These are phyloP conservation scores for Macaca mulatta DNA, from an alignment of 2,113 vertebrate species.

Conservation along the genomic window DNA sequence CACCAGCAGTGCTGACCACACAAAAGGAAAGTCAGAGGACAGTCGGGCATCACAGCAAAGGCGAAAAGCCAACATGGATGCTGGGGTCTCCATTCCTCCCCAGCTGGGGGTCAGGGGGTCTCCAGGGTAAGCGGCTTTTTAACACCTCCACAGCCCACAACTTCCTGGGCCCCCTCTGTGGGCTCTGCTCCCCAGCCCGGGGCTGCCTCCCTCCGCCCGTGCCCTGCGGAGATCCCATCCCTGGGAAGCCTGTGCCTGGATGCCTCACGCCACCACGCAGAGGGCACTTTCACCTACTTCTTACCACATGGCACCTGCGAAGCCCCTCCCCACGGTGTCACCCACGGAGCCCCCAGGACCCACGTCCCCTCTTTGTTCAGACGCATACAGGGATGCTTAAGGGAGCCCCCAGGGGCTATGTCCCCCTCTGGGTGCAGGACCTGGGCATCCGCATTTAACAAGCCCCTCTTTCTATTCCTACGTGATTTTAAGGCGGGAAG, in stretches of 20 bases:
- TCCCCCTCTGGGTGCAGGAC: neutral
- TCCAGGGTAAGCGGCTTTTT: neutral
- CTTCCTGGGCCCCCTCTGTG: neutral
- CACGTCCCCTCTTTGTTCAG: fast-evolving
- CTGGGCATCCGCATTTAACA: fast-evolving
- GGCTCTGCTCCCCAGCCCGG: neutral
- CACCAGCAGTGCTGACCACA: neutral
- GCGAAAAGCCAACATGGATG: fast-evolving
- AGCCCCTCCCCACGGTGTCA: neutral
- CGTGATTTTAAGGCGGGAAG: fast-evolving
- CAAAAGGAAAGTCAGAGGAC: fast-evolving
- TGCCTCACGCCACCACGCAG: fast-evolving
- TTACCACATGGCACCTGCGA: no score
- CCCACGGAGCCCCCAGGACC: neutral
- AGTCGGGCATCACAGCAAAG: fast-evolving
- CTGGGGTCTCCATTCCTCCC: neutral
- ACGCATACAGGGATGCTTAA: neutral
- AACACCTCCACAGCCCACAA: fast-evolving
- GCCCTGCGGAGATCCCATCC: fast-evolving
- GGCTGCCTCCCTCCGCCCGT: fast-evolving
- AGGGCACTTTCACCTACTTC: neutral
- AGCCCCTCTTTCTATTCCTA: neutral
- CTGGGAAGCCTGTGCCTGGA: neutral
- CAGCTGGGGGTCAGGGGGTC: fast-evolving
- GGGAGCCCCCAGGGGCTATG: no score